Base-by-base conservation (phyloP, 2,797 vertebrate species). In the Siniperca obscura region DNA sequence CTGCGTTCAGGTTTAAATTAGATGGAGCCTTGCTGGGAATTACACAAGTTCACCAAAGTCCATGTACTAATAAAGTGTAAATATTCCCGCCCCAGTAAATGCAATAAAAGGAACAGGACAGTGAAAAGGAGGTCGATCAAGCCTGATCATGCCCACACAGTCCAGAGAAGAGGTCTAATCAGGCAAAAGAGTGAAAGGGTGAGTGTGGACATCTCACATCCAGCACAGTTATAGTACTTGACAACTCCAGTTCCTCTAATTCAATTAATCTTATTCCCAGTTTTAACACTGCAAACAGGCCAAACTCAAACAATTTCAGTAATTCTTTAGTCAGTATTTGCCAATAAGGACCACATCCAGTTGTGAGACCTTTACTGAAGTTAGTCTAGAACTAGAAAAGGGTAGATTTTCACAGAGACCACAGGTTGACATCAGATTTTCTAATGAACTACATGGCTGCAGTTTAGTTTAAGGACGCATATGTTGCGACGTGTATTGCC, bases 51-150 rank as follows among this genome's bases (percentile, higher is more conserved):
- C 25, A 42, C 4, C 52, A 27, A 56, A 38, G 48, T 30, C 3
- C 27, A 70, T 27, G 34, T 22, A 56, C 36, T 34, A 44, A 34
- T 34, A 53, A 67, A 61, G 57, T 46, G 6, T 67, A 64, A 21
- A 14, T 76, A 60, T 60, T 79, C 67, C 50, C 22, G 5, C 27
- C 4, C 16, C 21, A 76, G 76, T 73, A 50, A 61, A 57, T 73
- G 48, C 8, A 55, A 55, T 42, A 48, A 79, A 60, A 60, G n/a
- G 40, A 40, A 79, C 78, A 36, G 14, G 30, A 67, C 17, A 46
- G 10, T 16, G 22, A 27, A 60, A 40, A 61, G 36, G 22, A 14
- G 27, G 55, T 70, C 44, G 59, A 53, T 38, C 44, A 14, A 80
- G 57, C 8, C 44, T 25, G 13, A 46, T 60, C 19, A 72, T 0